Conservation (phyloP, 2,888 invertebrate species). For the Limenitis camilla region DNA sequence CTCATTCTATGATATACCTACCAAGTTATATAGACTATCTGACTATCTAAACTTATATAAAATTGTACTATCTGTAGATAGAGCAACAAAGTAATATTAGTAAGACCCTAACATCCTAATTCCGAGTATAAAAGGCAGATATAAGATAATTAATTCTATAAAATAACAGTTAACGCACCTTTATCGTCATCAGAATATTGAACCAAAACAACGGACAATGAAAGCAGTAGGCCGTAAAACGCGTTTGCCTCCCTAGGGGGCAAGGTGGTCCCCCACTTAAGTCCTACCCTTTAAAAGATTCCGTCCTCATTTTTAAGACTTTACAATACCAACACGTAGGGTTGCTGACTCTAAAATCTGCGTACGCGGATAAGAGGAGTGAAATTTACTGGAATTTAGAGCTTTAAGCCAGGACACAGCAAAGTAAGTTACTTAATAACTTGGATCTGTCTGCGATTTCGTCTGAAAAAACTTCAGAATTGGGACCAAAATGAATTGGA, state of each 20-base stretch:
- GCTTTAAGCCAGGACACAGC: too few relatives aligned
- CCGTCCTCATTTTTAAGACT: constrained; percentile 74
- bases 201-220: constrained; percentile 69
- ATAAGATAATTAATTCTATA: constrained; percentile 41
- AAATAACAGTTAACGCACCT: constrained; percentile 64
- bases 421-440: too few relatives aligned
- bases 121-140: constrained; percentile 20
- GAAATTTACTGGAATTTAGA: too few relatives aligned
- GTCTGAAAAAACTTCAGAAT: too few relatives aligned
- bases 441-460: too few relatives aligned
- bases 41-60: too few relatives aligned
- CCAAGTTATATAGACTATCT: too few relatives aligned
- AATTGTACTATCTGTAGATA: too few relatives aligned
- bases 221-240: constrained; percentile 61
- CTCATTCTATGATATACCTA: too few relatives aligned
- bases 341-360: too few relatives aligned
- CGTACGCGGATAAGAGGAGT: too few relatives aligned
- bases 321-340: constrained; percentile 61
- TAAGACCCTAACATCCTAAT: constrained; percentile 1
- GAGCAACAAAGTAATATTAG: constrained; percentile 10
- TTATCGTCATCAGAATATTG: constrained; percentile 61
- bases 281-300: constrained; percentile 74
- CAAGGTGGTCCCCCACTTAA: constrained; percentile 57
- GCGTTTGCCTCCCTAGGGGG: constrained; percentile 52
- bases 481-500: too few relatives aligned